Conservation (phyloP, 1,140 invertebrate genomes). For the Phymastichus coffea region DNA sequence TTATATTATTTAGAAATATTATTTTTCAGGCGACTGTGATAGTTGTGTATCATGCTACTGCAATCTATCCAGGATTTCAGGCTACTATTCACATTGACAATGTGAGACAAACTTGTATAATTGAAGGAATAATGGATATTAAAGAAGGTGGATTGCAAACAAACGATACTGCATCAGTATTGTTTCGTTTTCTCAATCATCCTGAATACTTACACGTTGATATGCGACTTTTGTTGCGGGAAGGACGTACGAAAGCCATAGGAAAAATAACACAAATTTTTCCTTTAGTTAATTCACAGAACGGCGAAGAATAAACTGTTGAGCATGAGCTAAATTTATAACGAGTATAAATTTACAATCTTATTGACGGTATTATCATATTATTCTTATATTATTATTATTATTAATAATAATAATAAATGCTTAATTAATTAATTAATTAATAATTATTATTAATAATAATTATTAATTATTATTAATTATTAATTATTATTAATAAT, state of each 20-base stretch:
- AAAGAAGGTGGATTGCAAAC: slow-evolving; percentile 66
- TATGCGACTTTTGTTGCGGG: slow-evolving; percentile 82
- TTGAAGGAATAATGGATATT: slow-evolving; percentile 67
- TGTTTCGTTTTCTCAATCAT: slow-evolving; percentile 86
- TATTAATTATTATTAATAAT: no score
- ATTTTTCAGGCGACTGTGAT: slow-evolving; percentile 75
- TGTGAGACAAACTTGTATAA: slow-evolving; percentile 89
- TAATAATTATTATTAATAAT: no score
- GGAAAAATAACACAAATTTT: slow-evolving; percentile 88
- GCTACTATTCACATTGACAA: slow-evolving; percentile 93
- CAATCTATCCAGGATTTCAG: slow-evolving; percentile 87
- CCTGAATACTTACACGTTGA: slow-evolving; percentile 92
- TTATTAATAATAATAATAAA: no score
- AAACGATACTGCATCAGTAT: slow-evolving; percentile 81
- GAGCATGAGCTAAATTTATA: no score
- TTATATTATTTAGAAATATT: not conserved
- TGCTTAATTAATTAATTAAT: no score
- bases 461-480: no score
- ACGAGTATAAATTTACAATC: no score
- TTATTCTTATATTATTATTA: no score
- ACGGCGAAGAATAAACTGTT: slow-evolving; percentile 1
- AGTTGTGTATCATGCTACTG: slow-evolving; percentile 80
- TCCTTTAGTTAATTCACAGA: slow-evolving; percentile 50
- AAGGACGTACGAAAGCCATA: slow-evolving; percentile 86
- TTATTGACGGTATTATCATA: no score